These are phyloP conservation scores for Drosophila cognata DNA, from an alignment of 2,888 invertebrate genomes.

Conservation along the genomic window DNA sequence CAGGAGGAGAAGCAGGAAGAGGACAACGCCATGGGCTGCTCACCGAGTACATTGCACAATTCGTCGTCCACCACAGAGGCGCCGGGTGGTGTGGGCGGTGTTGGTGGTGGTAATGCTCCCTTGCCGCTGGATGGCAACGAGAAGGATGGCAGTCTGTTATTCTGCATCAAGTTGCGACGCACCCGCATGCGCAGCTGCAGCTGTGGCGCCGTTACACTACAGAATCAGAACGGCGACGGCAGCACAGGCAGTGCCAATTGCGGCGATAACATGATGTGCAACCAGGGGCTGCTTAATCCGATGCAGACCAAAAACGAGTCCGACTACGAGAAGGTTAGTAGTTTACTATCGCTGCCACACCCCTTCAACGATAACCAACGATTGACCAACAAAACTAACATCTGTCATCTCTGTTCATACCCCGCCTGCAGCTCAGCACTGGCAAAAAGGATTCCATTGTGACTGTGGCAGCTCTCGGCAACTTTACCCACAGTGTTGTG, in stretches of 20 bases:
- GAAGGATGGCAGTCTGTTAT: constrained; percentile 82
- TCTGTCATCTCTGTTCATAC: constrained; percentile 16
- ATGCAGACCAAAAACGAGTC: constrained; percentile 83
- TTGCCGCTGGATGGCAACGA: constrained; percentile 68
- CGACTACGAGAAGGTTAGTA: constrained; percentile 84
- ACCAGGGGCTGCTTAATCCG: constrained; percentile 84
- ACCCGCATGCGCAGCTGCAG: constrained; percentile 80
- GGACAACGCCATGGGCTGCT: constrained; percentile 76
- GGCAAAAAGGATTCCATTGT: constrained; percentile 85
- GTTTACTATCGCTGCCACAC: background rate
- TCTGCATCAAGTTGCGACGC: constrained; percentile 83
- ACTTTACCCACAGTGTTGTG: constrained; percentile 84
- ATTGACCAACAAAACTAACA: constrained; percentile 29
- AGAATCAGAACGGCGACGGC: constrained; percentile 81
- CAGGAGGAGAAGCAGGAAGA: constrained; percentile 14
- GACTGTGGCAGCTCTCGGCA: constrained; percentile 83
- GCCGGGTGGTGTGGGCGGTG: constrained; percentile 27
- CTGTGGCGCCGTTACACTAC: constrained; percentile 71
- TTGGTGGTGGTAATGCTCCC: constrained; percentile 42
- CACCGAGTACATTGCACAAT: constrained; percentile 75
- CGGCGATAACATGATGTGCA: constrained; percentile 79
- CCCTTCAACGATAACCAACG: constrained; percentile 3
- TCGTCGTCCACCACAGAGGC: constrained; percentile 47
- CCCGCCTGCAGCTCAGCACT: constrained; percentile 79
- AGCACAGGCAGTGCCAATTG: constrained; percentile 72